Evolutionary conservation across 1,140 invertebrate genomes (phyloP).

Genomic region (Pentalonia nigronervosa): DNA sequence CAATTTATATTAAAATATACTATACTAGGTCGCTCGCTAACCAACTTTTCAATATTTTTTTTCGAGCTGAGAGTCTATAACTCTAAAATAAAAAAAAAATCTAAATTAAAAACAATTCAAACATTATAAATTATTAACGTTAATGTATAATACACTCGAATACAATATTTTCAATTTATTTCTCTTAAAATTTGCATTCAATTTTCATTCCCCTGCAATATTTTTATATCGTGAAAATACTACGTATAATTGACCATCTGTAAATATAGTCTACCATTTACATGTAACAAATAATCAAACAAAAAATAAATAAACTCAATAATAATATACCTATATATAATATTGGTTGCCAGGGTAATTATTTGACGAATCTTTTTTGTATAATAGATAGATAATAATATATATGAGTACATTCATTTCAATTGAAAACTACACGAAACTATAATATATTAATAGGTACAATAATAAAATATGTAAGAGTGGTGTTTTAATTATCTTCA

Average conservation of each 20-base stretch:
- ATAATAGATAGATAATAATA: background rate
- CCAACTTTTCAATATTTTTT: background rate
- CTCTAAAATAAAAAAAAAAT: background rate
- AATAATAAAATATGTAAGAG: background rate
- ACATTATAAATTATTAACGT: too few relatives aligned
- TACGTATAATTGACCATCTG: background rate
- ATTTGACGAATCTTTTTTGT: background rate
- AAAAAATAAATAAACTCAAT: background rate
- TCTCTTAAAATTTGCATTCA: background rate
- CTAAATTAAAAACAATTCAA: too few relatives aligned
- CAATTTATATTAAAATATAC: background rate
- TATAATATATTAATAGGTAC: background rate
- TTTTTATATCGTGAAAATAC: background rate
- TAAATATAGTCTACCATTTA: background rate
- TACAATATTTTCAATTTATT: background rate
- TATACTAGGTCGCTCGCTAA: background rate
- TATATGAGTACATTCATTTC: too few relatives aligned
- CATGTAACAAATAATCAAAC: background rate
- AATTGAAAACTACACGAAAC: background rate
- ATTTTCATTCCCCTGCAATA: background rate
- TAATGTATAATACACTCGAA: too few relatives aligned
- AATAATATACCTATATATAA: too few relatives aligned
- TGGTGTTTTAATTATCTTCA: background rate
- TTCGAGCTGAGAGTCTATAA: background rate
- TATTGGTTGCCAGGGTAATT: background rate